Evolutionary conservation across 1,140 invertebrate genomes (phyloP).

Genomic region (Luehdorfia chinensis): DNA sequence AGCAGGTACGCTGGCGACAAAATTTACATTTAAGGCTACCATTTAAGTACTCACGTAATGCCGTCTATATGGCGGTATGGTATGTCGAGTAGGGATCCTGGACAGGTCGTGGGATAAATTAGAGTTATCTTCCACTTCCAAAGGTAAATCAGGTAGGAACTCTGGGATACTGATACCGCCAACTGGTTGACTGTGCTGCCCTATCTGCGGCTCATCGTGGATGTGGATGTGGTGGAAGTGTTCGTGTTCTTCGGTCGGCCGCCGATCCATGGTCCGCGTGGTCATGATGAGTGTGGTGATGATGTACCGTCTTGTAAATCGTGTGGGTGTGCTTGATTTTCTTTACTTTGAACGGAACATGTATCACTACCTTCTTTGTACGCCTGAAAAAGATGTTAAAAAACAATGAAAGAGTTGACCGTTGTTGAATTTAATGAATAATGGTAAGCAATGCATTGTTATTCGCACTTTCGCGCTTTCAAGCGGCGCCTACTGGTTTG

Average conservation of each 20-base stretch:
- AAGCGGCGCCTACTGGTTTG: too few relatives aligned
- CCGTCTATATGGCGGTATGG: slow-evolving; percentile 4
- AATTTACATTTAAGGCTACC: too few relatives aligned
- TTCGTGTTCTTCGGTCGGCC: slow-evolving; percentile 56
- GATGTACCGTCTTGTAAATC: slow-evolving; percentile 80
- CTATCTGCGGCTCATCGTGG: slow-evolving; percentile 39
- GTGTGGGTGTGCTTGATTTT: slow-evolving; percentile 82
- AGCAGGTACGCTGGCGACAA: neutral
- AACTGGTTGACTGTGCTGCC: slow-evolving; percentile 38
- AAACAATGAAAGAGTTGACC: too few relatives aligned
- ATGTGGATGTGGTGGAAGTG: slow-evolving; percentile 66
- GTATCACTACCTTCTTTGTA: slow-evolving; percentile 79
- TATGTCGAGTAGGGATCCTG: slow-evolving; percentile 25
- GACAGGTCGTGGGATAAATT: slow-evolving; percentile 39
- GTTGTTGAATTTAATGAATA: too few relatives aligned
- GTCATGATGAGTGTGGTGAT: slow-evolving; percentile 65
- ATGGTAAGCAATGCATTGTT: too few relatives aligned
- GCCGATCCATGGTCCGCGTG: slow-evolving; percentile 25
- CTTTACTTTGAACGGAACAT: slow-evolving; percentile 80
- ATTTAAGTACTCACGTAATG: neutral
- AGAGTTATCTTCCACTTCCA: slow-evolving; percentile 28
- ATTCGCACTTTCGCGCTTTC: too few relatives aligned
- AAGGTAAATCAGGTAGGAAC: slow-evolving; percentile 49
- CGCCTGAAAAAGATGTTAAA: slow-evolving; percentile 43
- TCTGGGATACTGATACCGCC: slow-evolving; percentile 47